Percentiles rank a stretch among this genome's conserved stretches.
phyloP scores from a whole-genome alignment of 2,797 vertebrate genomes.

The Eleutherodactylus coqui region DNA sequence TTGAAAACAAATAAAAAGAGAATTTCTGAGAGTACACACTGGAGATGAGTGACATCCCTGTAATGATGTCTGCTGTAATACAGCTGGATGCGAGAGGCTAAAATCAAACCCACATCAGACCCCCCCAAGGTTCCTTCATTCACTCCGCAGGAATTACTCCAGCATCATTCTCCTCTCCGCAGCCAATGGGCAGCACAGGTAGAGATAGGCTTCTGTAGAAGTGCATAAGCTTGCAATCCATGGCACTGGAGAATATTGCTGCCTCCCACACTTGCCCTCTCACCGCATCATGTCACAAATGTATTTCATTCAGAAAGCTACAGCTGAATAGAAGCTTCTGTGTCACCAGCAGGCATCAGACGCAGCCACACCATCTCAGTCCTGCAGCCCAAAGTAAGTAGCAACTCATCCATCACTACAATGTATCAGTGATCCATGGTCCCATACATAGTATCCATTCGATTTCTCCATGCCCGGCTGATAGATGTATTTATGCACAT shows the following conservation, averaged over 20 bases:
- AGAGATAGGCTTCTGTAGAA: neutral
- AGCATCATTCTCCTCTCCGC: neutral
- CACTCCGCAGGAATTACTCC: neutral
- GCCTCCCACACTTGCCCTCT: slow-evolving; percentile 21
- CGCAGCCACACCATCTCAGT: neutral
- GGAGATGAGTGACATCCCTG: neutral
- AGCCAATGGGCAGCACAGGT: slow-evolving; percentile 1
- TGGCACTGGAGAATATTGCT: neutral
- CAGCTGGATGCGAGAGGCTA: too few relatives aligned
- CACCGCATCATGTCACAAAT: neutral
- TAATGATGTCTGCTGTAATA: neutral
- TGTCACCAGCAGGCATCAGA: neutral
- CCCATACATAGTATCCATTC: neutral
- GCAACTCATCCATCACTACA: neutral
- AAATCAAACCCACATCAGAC: neutral
- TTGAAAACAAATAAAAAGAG: too few relatives aligned
- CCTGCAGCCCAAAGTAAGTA: neutral
- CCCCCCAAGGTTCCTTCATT: neutral
- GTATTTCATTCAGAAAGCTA: slow-evolving; percentile 11
- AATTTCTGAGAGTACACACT: too few relatives aligned
- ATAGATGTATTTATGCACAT: neutral
- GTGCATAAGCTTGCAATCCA: neutral
- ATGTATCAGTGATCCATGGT: neutral
- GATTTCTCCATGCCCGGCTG: neutral
- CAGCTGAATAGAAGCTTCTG: neutral